Conservation (phyloP, 1,140 invertebrate species). For the Antheraea mylitta region DNA sequence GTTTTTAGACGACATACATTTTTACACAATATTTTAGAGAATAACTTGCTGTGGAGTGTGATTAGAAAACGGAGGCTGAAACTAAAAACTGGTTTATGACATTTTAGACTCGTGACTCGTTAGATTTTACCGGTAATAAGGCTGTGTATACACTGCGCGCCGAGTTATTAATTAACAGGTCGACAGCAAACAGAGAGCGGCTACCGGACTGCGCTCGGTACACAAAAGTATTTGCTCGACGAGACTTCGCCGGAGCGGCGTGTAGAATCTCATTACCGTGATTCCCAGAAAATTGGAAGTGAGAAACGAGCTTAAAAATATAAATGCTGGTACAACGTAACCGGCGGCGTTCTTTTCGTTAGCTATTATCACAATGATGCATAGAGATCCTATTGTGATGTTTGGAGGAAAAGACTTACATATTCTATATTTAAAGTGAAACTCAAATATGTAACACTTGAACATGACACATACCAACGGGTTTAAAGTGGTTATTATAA, state of each 20-base stretch:
- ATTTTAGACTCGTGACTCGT: conserved; percentile 71
- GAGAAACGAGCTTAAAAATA: conserved; percentile 71
- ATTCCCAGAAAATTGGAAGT: conserved; percentile 73
- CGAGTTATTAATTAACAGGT: conserved; percentile 78
- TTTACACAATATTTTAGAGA: not conserved
- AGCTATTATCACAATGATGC: conserved; percentile 51
- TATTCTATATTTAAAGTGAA: conserved; percentile 10
- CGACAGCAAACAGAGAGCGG: conserved; percentile 73
- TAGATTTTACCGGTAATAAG: conserved; percentile 78
- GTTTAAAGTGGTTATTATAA: conserved; percentile 6
- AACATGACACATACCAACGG: conserved; percentile 6
- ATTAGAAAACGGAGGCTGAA: conserved; percentile 66
- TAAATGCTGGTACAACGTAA: conserved; percentile 54
- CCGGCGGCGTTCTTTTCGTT: conserved; percentile 48
- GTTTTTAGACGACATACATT: conserved; percentile 26
- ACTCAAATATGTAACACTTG: not conserved
- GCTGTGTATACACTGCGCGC: conserved; percentile 70
- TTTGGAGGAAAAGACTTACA: not conserved
- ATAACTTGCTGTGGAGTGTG: conserved; percentile 47
- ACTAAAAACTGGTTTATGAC: conserved; percentile 62
- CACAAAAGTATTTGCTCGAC: conserved; percentile 64
- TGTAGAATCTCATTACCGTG: conserved; percentile 70
- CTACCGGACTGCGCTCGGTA: conserved; percentile 72
- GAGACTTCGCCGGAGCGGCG: conserved; percentile 56
- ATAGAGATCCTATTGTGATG: conserved; percentile 18